Percentiles rank a stretch among this genome's conserved stretches.
Evolutionary conservation across 2,113 vertebrate genomes (phyloP).

Genomic region (Mobula hypostoma): DNA sequence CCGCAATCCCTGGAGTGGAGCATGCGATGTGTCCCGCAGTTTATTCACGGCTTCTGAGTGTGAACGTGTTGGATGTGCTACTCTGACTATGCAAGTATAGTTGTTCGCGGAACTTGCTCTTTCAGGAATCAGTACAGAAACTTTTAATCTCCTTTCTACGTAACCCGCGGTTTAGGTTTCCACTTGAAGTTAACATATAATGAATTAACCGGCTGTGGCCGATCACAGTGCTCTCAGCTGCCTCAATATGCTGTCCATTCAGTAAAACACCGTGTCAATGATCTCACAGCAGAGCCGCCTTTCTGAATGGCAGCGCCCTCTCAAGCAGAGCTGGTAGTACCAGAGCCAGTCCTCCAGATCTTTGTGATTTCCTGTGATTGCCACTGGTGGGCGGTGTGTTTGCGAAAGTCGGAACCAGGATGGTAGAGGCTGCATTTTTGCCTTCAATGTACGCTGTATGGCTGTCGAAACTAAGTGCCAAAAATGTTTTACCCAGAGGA

Average conservation of each 20-base stretch:
- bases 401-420: neutral
- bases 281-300: neutral
- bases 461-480: neutral
- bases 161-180: neutral
- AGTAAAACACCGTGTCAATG: neutral
- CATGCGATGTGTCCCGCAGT: neutral
- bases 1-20: neutral
- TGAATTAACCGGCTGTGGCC: neutral
- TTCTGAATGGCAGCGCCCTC: neutral
- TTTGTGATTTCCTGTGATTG: neutral
- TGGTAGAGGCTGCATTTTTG: neutral
- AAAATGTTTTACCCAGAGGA: neutral
- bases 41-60: neutral
- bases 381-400: constrained; percentile 15
- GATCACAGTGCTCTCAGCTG: neutral
- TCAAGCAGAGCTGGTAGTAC: neutral
- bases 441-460: neutral
- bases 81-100: neutral
- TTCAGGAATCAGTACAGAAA: neutral
- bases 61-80: neutral
- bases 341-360: neutral
- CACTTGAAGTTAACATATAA: neutral
- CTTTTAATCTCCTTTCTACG: neutral
- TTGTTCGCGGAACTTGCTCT: neutral
- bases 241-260: neutral